Evolutionary conservation across 2,888 invertebrate species (phyloP), one percentile per base, ranked within the genome.

Genomic region (Thereva nobilitata): DNA sequence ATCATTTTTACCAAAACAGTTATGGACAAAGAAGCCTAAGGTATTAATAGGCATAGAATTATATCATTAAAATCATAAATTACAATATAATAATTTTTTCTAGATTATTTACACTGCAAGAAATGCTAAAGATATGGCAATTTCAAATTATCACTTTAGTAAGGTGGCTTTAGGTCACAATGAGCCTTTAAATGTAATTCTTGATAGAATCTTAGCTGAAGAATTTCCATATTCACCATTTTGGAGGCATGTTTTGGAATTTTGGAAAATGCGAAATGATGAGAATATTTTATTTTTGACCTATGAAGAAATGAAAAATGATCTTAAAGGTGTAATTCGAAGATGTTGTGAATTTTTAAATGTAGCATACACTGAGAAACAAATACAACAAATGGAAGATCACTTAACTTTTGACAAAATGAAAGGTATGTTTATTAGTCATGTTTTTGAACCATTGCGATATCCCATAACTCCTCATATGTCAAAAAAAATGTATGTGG

Each of bases 71-170:
- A 23, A 23, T 2, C 23, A 23, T 23, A 23, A 23, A 23, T 23
- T 23, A 23, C 2, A 45, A 41, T 3, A 1, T 53, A 10, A 9
- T 3, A 5, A 5, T 42, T 6, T 2, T 23, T 59, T 75, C 61
- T 79, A 87, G 83, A 82, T 91, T 53, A 84, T 92, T 54, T 92
- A 92, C 74, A 87, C 92, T 0, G 89, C 90, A 0, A 82, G 92
- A 70, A 91, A 93, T 77, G 91, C 92, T 0, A 88, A 90, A 76
- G 92, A 92, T 76, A 89, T 90, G 0, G 87, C 86, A 0, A 88
- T 91, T 0, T 92, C 92, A 0, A 91, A 86, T 77, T 92, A 87
- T 74, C 87, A 90, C 76, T 84, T 57, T 52, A 38, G 53, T 37
- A 35, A 35, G 2, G 23, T 57, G 34, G 23, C 57, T 1, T 50